These are phyloP conservation scores for Drosophila stalkeri DNA, from an alignment of 2,888 invertebrate species.

Conservation along the genomic window DNA sequence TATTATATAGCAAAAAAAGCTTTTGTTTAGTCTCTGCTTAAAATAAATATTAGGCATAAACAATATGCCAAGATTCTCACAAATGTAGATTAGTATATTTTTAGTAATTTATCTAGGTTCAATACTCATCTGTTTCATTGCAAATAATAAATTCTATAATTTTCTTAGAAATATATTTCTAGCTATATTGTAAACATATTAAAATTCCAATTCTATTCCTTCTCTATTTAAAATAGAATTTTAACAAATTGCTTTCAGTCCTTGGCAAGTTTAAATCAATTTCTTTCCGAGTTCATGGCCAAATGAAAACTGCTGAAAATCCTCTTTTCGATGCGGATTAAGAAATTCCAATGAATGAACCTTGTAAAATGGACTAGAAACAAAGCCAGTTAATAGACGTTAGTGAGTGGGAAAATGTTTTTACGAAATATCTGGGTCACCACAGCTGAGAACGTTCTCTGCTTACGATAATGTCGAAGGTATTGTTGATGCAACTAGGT, in stretches of 20 bases:
- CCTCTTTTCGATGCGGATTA: not conserved
- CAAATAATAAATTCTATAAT: too few species aligned
- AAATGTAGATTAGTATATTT: too few species aligned
- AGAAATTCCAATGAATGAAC: too few species aligned
- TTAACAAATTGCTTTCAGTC: not conserved
- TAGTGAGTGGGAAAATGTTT: constrained; percentile 1
- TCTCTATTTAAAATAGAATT: not conserved
- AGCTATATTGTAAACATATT: too few species aligned
- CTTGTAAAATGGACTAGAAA: not conserved
- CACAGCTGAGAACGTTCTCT: not conserved
- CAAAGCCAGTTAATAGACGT: constrained; percentile 6
- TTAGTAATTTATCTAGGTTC: too few species aligned
- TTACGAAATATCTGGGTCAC: constrained; percentile 1
- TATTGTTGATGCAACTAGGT: constrained; percentile 29
- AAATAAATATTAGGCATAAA: too few species aligned
- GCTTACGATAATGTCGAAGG: constrained; percentile 3
- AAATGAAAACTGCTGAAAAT: not conserved
- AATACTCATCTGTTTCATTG: too few species aligned
- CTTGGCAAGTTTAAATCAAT: not conserved
- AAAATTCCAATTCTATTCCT: too few species aligned
- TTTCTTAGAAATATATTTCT: too few species aligned
- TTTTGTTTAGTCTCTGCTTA: too few species aligned
- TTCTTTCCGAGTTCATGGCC: not conserved
- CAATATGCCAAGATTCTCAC: too few species aligned
- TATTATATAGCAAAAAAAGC: too few species aligned